Evolutionary conservation across 2,797 vertebrate species (phyloP).

Genomic region (Sandelia bainsii): DNA sequence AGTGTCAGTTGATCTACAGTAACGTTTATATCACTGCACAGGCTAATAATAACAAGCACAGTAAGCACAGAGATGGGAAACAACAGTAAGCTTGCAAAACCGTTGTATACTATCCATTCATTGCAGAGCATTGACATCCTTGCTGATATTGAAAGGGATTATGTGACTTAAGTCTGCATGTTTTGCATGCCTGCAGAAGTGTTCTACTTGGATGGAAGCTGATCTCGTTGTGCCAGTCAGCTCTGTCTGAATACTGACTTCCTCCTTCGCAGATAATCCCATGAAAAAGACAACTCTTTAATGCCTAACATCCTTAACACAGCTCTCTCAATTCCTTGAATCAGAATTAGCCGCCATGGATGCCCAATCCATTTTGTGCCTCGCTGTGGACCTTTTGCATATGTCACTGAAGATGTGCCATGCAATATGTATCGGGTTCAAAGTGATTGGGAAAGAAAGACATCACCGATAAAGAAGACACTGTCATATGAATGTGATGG

Average conservation of each 20-base stretch:
- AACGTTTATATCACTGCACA: conserved; percentile 43
- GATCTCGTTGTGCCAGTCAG: conserved; percentile 77
- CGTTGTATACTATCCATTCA: conserved; percentile 55
- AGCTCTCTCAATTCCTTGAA: conserved; percentile 68
- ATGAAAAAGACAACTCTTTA: conserved; percentile 78
- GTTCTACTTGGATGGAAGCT: conserved; percentile 81
- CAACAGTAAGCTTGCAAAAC: conserved; percentile 56
- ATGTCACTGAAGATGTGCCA: conserved; percentile 41
- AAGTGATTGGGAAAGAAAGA: conserved; percentile 41
- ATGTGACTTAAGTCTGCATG: conserved; percentile 80
- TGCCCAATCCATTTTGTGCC: conserved; percentile 55
- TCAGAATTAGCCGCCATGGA: conserved; percentile 69
- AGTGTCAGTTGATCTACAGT: conserved; percentile 30
- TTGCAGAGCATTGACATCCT: conserved; percentile 75
- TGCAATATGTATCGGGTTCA: conserved; percentile 50
- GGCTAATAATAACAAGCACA: conserved; percentile 64
- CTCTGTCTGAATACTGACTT: conserved; percentile 74
- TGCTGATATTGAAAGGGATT: conserved; percentile 80
- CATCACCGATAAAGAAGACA: conserved; percentile 35
- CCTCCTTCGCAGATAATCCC: conserved; percentile 79
- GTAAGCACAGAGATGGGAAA: conserved; percentile 49
- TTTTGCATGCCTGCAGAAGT: conserved; percentile 80
- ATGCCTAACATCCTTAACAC: conserved; percentile 77
- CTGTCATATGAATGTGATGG: not conserved
- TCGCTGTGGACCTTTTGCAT: conserved; percentile 44